Evolutionary conservation across 2,888 invertebrate species (phyloP).

Genomic region (Lamproptera curius): DNA sequence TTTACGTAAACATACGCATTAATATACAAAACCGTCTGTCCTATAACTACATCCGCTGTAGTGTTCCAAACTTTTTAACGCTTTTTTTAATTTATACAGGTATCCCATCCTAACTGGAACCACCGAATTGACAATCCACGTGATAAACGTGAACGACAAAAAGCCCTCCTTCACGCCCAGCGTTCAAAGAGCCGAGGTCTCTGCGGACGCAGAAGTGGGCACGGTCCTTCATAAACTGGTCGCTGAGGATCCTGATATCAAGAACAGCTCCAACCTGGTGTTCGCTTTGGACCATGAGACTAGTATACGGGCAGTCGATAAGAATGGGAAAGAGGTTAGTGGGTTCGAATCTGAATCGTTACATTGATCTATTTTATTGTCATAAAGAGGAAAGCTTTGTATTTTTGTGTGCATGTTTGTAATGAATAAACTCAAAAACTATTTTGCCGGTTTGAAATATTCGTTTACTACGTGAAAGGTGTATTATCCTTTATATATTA

Average conservation of each 20-base stretch:
- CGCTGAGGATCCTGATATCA: slow-evolving; percentile 89
- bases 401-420: too few relatives aligned
- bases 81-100: too few relatives aligned
- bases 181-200: slow-evolving; percentile 87
- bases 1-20: too few relatives aligned
- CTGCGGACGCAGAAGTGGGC: slow-evolving; percentile 87
- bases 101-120: slow-evolving; percentile 90
- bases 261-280: slow-evolving; percentile 81
- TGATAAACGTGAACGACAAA: slow-evolving; percentile 93
- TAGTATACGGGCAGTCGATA: slow-evolving; percentile 88
- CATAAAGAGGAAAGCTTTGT: too few relatives aligned
- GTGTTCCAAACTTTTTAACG: too few relatives aligned
- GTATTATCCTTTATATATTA: too few relatives aligned
- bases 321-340: slow-evolving; percentile 86
- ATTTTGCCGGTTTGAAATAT: too few relatives aligned
- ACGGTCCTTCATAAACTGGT: slow-evolving; percentile 83
- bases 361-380: too few relatives aligned
- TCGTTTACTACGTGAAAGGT: too few relatives aligned
- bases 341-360: not conserved
- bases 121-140: slow-evolving; percentile 86
- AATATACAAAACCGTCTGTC: too few relatives aligned
- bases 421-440: too few relatives aligned
- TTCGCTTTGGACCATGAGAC: slow-evolving; percentile 82
- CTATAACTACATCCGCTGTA: too few relatives aligned
- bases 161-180: slow-evolving; percentile 88